Evolutionary conservation across 2,888 invertebrate genomes (phyloP), one percentile per base, ranked within the genome.

Genomic region (Drosophila cognata): DNA sequence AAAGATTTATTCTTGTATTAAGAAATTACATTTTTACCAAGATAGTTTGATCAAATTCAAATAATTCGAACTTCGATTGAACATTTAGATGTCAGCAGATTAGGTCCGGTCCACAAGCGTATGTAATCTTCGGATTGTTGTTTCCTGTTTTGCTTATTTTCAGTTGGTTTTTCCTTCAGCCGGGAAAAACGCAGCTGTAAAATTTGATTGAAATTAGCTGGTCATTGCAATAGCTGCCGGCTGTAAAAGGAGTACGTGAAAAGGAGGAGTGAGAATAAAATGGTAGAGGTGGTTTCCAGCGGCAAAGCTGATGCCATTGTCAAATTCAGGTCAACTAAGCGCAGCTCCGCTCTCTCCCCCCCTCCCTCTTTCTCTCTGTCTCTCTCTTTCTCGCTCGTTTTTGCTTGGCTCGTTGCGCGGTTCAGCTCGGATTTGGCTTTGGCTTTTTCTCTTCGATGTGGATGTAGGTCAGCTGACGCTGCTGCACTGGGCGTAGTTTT

Each of bases 401-500:
- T 36, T 63, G 31, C 57, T 41, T 46, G 29, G 43, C 51, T 62
- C 75, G 61, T 53, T 57, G 61, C 60, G 58, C 59, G 55, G 18
- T 41, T 69, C 62, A 51, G 46, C 33, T 76, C 77, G 73, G 79
- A 51, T 72, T 69, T 72, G 77, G 79, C 56, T 79, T 68, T 71
- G 21, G 56, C 53, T 71, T 71, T 63, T 67, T 75, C 57, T 63
- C 73, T 67, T 73, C 64, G 55, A 64, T 82, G 75, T 78, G 70
- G 87, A 84, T 84, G 87, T 89, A 84, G 84, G 84, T 84, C 84
- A 84, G 84, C 84, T 82, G 75, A 73, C 70, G 76, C 21, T 69
- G 79, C 59, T 86, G 72, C 77, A 74, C 58, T 77, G 89, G 84
- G 89, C 84, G 89, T 83, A 78, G 81, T 77, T 86, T 78, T 88